Evolutionary conservation across 2,113 vertebrate species (phyloP), one percentile per base, ranked within the genome.

Genomic region (Xenopus borealis): DNA sequence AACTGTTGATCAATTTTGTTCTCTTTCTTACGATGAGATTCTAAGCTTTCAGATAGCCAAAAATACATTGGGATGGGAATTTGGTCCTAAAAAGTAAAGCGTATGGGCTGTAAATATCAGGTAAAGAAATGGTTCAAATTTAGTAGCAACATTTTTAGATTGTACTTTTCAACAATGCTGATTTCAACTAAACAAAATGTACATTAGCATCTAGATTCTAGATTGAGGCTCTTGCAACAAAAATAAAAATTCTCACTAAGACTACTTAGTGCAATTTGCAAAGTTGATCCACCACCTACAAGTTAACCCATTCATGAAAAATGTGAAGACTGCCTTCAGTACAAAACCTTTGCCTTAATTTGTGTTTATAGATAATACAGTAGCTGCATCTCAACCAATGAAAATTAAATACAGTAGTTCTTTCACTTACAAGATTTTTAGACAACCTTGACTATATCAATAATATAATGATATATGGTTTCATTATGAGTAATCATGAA

Each of bases 61-160:
- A 81, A 79, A 76, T 67, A 40, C 27, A 59, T 19, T 5, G 45
- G n/a, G 80, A 75, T 78, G 0, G 0, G 83, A 81, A 62, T 47
- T 78, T 19, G 0, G 20, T 1, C 17, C 18, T 47, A 77, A 65
- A 75, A 80, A 82, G 6, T 57, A 77, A 72, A 82, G 33, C 16
- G 78, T 58, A 77, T 61, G 59, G 74, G 68, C 50, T 64, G 67
- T 77, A 78, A 83, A 83, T 81, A 78, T 8, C 67, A 80, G 55
- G 11, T 83, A 70, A 66, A 76, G 33, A 69, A 20, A 70, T 70
- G 67, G 53, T 9, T 62, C 69, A 27, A 70, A 64, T 64, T 53
- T 17, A 64, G 44, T 20, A 77, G 67, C 46, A 77, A 70, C 65
- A 77, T 46, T 33, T 40, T 6, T 70, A 16, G 3, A 52, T 58